phyloP scores from a whole-genome alignment of 2,797 vertebrate genomes.

The Sandelia bainsii region DNA sequence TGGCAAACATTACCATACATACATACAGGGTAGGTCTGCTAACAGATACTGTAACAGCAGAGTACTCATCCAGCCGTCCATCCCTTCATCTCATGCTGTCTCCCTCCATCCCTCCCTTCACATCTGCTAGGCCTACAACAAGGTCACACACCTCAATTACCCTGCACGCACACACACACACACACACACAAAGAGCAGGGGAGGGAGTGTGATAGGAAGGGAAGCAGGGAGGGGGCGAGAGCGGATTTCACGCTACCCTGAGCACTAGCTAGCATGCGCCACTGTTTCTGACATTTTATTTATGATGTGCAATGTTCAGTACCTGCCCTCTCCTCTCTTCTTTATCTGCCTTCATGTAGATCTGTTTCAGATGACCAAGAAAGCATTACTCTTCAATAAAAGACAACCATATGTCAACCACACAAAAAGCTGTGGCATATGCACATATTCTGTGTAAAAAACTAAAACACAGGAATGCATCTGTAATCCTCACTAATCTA shows the following conservation, averaged over 20 bases:
- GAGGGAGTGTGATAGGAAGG: slow-evolving; percentile 60
- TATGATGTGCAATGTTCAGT: slow-evolving; percentile 76
- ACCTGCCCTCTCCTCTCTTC: slow-evolving; percentile 47
- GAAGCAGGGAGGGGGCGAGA: slow-evolving; percentile 69
- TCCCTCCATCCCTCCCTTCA: slow-evolving; percentile 61
- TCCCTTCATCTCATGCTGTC: slow-evolving; percentile 58
- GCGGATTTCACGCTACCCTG: slow-evolving; percentile 79
- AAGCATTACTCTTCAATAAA: slow-evolving; percentile 22
- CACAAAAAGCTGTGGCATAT: neutral
- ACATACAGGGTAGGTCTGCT: slow-evolving; percentile 43
- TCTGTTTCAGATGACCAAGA: slow-evolving; percentile 14
- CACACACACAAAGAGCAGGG: slow-evolving; percentile 48
- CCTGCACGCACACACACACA: slow-evolving; percentile 30
- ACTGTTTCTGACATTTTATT: slow-evolving; percentile 81
- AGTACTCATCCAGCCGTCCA: slow-evolving; percentile 36
- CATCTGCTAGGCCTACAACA: slow-evolving; percentile 82
- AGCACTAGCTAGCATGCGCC: slow-evolving; percentile 72
- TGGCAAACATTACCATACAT: slow-evolving; percentile 65
- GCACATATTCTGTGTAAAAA: neutral
- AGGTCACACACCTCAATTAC: slow-evolving; percentile 82
- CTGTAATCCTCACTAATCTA: neutral
- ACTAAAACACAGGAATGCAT: neutral
- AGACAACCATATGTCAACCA: neutral
- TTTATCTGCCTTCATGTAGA: slow-evolving; percentile 52
- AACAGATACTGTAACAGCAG: slow-evolving; percentile 40